Conservation (phyloP, 2,797 vertebrate species). For the Vireo griseus region DNA sequence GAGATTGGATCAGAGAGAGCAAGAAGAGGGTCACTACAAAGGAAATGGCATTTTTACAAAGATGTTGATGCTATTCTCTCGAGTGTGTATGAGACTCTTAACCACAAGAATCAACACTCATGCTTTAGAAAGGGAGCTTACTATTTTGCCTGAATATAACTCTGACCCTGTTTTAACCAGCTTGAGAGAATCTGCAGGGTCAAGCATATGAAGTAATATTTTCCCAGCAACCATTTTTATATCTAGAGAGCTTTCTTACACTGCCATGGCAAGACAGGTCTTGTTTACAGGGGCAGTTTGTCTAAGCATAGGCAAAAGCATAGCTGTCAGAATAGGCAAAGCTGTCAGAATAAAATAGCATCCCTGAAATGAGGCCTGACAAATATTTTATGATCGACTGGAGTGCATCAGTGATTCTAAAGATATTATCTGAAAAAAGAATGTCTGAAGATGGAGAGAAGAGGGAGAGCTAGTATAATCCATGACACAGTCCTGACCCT, state of each 20-base stretch:
- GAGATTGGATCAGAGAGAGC: neutral
- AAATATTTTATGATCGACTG: slow-evolving; percentile 17
- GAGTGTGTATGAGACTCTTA: neutral
- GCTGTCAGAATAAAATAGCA: neutral
- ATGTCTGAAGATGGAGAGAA: neutral
- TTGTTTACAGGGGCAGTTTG: neutral
- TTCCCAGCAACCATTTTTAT: neutral
- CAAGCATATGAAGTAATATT: neutral
- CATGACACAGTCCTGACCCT: neutral
- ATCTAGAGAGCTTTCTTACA: neutral
- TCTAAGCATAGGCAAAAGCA: neutral
- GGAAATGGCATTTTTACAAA: neutral
- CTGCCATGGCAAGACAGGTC: neutral
- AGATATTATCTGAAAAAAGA: neutral
- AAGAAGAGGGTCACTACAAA: neutral
- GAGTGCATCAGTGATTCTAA: neutral
- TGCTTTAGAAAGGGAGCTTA: neutral
- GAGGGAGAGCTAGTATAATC: neutral
- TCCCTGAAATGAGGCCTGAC: neutral
- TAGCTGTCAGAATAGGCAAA: neutral
- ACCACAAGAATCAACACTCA: neutral
- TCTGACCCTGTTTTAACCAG: neutral
- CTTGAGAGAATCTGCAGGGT: neutral
- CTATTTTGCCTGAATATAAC: neutral
- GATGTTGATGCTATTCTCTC: neutral